Evolutionary conservation across 2,797 vertebrate species (phyloP).

Genomic region (Chromis chromis): DNA sequence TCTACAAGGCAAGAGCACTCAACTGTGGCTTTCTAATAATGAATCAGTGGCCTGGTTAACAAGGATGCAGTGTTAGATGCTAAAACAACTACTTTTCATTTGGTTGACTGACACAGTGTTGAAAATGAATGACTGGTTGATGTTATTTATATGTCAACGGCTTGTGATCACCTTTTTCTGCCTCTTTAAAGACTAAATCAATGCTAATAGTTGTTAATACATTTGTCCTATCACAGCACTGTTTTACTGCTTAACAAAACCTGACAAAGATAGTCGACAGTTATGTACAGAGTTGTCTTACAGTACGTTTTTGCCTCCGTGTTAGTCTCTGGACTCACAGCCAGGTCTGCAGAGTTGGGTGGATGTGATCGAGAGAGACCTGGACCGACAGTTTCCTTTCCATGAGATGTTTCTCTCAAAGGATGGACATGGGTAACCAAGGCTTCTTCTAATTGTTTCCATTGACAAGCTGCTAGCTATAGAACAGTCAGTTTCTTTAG

Average conservation of each 20-base stretch:
- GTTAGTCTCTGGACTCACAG: constrained; percentile 82
- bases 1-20: constrained; percentile 79
- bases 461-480: neutral
- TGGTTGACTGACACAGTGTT: neutral
- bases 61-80: neutral
- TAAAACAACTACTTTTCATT: neutral
- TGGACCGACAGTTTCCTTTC: constrained; percentile 92
- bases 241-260: no score
- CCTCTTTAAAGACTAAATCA: neutral
- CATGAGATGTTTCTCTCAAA: constrained; percentile 93
- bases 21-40: neutral
- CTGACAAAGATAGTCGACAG: neutral
- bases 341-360: constrained; percentile 88
- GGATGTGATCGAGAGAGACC: constrained; percentile 90
- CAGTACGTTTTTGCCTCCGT: constrained; percentile 6
- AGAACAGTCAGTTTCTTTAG: constrained; percentile 2
- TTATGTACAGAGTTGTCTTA: neutral
- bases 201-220: no score
- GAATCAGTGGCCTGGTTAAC: no score
- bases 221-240: no score
- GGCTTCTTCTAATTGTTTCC: constrained; percentile 3
- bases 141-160: neutral
- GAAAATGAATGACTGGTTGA: neutral
- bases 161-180: neutral
- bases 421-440: constrained; percentile 88